Evolutionary conservation across 2,888 invertebrate genomes (phyloP).

Genomic region (Synergus japonicus): DNA sequence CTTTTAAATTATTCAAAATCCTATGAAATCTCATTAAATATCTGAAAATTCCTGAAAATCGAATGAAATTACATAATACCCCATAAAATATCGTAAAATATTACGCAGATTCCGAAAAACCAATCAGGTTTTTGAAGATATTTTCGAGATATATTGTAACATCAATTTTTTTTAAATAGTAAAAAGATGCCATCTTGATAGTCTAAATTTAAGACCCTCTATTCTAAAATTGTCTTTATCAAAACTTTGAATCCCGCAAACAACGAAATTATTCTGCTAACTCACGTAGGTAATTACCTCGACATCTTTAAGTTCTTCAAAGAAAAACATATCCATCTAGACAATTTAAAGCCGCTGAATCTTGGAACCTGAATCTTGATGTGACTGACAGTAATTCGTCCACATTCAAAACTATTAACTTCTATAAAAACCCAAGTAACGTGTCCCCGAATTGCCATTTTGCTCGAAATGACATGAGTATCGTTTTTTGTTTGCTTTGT

Average conservation of each 20-base stretch:
- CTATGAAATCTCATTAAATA: no score
- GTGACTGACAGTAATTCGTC: slow-evolving; percentile 14
- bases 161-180: background rate
- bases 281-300: slow-evolving; percentile 14
- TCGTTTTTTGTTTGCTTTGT: slow-evolving; percentile 14
- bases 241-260: slow-evolving; percentile 24
- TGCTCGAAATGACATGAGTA: background rate
- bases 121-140: no score
- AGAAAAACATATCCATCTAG: slow-evolving; percentile 26
- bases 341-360: background rate
- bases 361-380: background rate
- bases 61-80: no score
- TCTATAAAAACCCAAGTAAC: slow-evolving; percentile 20
- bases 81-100: no score
- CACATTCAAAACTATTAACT: slow-evolving; percentile 16
- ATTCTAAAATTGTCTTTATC: slow-evolving; percentile 11
- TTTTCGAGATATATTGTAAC: no score
- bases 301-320: slow-evolving; percentile 3
- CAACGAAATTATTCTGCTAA: slow-evolving; percentile 7
- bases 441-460: slow-evolving; percentile 23
- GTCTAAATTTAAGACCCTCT: slow-evolving; percentile 3
- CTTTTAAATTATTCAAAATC: no score
- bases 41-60: no score
- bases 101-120: no score
- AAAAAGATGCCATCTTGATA: background rate